Percentiles rank a stretch among this genome's conserved stretches.
These are phyloP conservation scores for Arctia plantaginis DNA, from an alignment of 2,888 invertebrate species.

Conservation along the genomic window DNA sequence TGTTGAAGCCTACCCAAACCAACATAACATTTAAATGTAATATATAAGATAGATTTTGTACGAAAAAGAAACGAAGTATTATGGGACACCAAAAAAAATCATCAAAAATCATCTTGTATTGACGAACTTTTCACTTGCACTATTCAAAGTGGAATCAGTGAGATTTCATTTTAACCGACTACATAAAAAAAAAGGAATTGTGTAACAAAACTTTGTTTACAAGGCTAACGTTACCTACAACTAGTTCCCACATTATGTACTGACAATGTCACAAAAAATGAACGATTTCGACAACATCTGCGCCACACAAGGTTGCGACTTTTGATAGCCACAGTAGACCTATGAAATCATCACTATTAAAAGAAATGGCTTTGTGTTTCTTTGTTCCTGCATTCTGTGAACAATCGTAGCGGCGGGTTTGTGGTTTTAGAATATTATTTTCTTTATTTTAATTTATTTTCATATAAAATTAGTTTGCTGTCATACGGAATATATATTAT, in stretches of 20 bases:
- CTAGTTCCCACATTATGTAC: constrained; percentile 79
- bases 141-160: neutral
- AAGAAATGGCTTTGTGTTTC: constrained; percentile 40
- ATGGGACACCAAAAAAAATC: no score
- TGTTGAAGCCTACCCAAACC: no score
- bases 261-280: constrained; percentile 75
- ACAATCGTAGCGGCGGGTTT: neutral
- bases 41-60: no score
- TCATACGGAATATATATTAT: no score
- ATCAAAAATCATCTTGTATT: neutral
- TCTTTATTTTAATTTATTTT: neutral
- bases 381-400: constrained; percentile 32
- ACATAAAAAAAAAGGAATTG: constrained; percentile 13
- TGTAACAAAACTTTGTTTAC: constrained; percentile 19
- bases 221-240: constrained; percentile 40
- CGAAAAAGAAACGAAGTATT: no score
- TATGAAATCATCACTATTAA: constrained; percentile 55
- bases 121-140: neutral
- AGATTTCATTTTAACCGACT: neutral
- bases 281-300: constrained; percentile 82
- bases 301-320: constrained; percentile 75
- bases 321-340: constrained; percentile 42
- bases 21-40: no score
- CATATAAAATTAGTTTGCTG: neutral
- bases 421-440: neutral